Base-by-base conservation (phyloP, 2,888 invertebrate genomes). In the Erebia epiphron region DNA sequence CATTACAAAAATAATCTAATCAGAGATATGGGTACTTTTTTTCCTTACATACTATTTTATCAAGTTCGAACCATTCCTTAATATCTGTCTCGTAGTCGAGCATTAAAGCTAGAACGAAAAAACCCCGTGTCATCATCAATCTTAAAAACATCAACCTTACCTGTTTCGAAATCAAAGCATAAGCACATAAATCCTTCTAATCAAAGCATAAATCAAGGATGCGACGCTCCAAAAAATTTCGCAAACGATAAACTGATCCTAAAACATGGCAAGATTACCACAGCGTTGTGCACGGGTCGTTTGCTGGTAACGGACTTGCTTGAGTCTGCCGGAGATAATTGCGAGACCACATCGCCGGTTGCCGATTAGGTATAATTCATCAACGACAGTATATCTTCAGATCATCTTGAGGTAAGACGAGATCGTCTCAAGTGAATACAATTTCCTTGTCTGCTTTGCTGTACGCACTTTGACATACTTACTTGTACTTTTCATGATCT, bases 301-400 rank as follows among this genome's bases (percentile, higher is more conserved):
- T 76, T 75, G 63, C 68, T 68, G 64, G 75, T 77, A 78, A 76
- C 77, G 75, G 76, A 76, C 73, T 76, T 76, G 77, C 73, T 77
- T 56, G 41, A 46, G 69, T 71, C 77, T 78, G 75, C 65, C 52
- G 65, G 71, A 79, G 78, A 81, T 83, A 81, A 83, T 83, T 81
- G 78, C 80, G 75, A 77, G 76, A 76, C 70, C 77, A 70, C 69
- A 67, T 73, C 70, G 71, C 41, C 63, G 52, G 60, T 66, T 70
- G 66, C 60, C 68, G 72, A 75, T 75, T 76, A 35, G 35, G 35
- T 7, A 76, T 69, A 70, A 78, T 78, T 77, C 77, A 78, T 77
- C 74, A 76, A 72, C 66, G 68, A 72, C 72, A 72, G 72, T 77
- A 26, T 26, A 76, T 77, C 73, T 56, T 67, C 66, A 64, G 68